phyloP scores from a whole-genome alignment of 2,888 invertebrate species.

The Atrina japonica region DNA sequence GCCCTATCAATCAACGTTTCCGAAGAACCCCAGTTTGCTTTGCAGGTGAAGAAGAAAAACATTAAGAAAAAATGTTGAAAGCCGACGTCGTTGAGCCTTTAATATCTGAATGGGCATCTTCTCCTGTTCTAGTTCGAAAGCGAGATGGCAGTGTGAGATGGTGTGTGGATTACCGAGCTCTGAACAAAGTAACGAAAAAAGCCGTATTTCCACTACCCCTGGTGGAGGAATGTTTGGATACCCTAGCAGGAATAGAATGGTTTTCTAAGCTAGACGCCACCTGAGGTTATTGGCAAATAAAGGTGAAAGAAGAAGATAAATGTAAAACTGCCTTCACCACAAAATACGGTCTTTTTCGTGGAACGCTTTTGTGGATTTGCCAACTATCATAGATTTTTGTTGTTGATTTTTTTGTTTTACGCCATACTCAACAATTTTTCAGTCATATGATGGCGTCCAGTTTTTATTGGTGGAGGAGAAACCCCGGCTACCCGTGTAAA shows the following conservation, averaged over 20 bases:
- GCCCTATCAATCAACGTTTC: slow-evolving; percentile 33
- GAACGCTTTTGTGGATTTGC: slow-evolving; percentile 45
- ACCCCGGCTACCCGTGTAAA: too few species aligned
- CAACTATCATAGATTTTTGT: too few species aligned
- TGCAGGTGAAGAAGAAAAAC: slow-evolving; percentile 40
- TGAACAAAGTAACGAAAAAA: too few species aligned
- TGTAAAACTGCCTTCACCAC: slow-evolving; percentile 59
- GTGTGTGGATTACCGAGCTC: slow-evolving; percentile 45
- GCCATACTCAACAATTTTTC: too few species aligned
- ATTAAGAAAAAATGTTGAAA: slow-evolving; percentile 39
- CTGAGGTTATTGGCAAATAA: not conserved
- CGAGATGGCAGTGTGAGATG: slow-evolving; percentile 40
- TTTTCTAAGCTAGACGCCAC: slow-evolving; percentile 22
- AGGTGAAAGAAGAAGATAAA: slow-evolving; percentile 12
- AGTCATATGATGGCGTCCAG: too few species aligned
- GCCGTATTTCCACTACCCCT: slow-evolving; percentile 38
- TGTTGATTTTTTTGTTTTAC: too few species aligned
- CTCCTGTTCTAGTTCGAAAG: slow-evolving; percentile 41
- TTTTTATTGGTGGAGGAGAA: too few species aligned
- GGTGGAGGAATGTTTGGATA: slow-evolving; percentile 41
- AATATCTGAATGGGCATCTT: slow-evolving; percentile 41
- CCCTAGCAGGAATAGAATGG: slow-evolving; percentile 34
- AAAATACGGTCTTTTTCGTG: slow-evolving; percentile 43
- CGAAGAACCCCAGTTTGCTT: slow-evolving; percentile 42
- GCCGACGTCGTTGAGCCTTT: slow-evolving; percentile 40